phyloP scores from a whole-genome alignment of 2,797 vertebrate genomes.

The Eulemur rubriventer region DNA sequence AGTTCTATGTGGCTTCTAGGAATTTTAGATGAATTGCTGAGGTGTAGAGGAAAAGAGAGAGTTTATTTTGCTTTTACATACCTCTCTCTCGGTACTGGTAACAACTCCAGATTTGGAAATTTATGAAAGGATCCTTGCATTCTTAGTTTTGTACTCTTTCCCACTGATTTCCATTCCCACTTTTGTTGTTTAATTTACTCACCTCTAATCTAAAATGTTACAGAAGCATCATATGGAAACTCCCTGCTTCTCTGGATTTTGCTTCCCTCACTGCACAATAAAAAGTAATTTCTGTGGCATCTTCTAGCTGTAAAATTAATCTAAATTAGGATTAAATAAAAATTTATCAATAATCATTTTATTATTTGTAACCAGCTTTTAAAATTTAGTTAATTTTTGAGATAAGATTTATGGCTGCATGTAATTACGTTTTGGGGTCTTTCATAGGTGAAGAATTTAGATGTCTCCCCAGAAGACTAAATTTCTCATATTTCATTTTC shows the following conservation, averaged over 20 bases:
- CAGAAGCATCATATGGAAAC: neutral
- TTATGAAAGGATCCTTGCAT: neutral
- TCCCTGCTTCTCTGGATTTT: neutral
- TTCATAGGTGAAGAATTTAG: neutral
- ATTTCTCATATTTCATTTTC: neutral
- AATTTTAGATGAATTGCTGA: neutral
- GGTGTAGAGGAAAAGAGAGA: neutral
- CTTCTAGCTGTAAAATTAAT: neutral
- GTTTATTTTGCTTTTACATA: neutral
- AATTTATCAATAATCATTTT: neutral
- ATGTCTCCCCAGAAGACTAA: neutral
- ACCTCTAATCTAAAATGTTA: neutral
- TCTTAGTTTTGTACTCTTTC: neutral
- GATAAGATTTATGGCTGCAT: neutral
- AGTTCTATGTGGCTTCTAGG: neutral
- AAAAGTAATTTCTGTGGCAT: neutral
- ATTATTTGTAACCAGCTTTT: neutral
- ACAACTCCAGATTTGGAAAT: neutral
- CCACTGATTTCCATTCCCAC: neutral
- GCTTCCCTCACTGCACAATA: neutral
- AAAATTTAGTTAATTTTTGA: neutral
- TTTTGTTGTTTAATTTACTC: neutral
- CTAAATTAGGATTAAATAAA: neutral
- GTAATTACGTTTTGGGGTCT: neutral
- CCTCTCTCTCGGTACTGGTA: neutral